A percentile compares a stretch with the other conserved stretches of the same genome.
phyloP scores from a whole-genome alignment of 1,140 invertebrate species.

The Neuroterus valhalla region DNA sequence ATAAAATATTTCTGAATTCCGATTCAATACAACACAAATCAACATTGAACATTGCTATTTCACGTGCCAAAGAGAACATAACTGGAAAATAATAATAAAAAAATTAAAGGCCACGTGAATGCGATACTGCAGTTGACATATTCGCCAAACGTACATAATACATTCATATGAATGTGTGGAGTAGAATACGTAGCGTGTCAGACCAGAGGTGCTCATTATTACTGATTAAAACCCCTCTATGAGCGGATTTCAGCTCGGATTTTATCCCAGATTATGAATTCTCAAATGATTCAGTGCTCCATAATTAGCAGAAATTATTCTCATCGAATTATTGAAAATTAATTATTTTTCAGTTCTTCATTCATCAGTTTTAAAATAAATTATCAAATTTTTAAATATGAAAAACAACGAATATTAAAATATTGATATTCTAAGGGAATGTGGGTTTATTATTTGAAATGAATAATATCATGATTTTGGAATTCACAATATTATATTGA shows the following conservation, averaged over 20 bases:
- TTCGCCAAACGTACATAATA: conserved; percentile 68
- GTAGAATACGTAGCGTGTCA: conserved; percentile 65
- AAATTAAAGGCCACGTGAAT: conserved; percentile 59
- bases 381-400: too few species aligned
- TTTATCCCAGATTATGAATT: background rate
- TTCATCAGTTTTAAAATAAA: background rate
- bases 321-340: background rate
- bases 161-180: conserved; percentile 66
- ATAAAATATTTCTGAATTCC: background rate
- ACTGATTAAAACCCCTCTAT: background rate
- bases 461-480: too few species aligned
- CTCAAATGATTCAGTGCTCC: background rate
- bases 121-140: conserved; percentile 71
- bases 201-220: conserved; percentile 60
- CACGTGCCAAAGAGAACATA: conserved; percentile 1
- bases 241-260: background rate
- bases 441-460: too few species aligned
- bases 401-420: too few species aligned
- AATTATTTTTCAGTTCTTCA: background rate
- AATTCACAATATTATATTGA: too few species aligned
- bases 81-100: conserved; percentile 41
- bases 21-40: background rate
- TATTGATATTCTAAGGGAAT: too few species aligned
- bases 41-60: background rate
- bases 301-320: background rate